Evolutionary conservation across 2,888 invertebrate genomes (phyloP).

Genomic region (Drosophila lutescens): DNA sequence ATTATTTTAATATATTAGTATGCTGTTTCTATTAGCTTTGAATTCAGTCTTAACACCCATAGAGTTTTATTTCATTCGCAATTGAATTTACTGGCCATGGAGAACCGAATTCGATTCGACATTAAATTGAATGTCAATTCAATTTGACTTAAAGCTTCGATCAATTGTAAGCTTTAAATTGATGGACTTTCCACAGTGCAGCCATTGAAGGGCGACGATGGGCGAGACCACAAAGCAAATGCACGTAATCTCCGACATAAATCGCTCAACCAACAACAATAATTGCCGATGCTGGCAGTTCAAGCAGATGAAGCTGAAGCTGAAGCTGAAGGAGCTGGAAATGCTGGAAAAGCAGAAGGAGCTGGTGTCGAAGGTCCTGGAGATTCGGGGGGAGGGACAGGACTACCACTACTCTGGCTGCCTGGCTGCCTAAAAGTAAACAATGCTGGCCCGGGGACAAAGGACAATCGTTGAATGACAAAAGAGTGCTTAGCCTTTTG

Average conservation of each 20-base stretch:
- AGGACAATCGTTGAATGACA: conserved; percentile 79
- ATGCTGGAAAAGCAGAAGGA: neutral
- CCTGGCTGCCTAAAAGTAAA: conserved; percentile 53
- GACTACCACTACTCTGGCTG: conserved; percentile 9
- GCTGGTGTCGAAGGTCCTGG: conserved; percentile 12
- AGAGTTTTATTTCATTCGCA: neutral
- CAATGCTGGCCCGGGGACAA: conserved; percentile 64
- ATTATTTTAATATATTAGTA: neutral
- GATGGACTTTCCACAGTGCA: conserved; percentile 35
- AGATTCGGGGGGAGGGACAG: neutral
- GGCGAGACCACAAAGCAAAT: conserved; percentile 37
- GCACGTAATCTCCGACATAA: conserved; percentile 65
- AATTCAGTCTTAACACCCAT: neutral
- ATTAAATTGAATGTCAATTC: conserved; percentile 8
- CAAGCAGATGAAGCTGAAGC: neutral
- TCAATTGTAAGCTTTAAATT: conserved; percentile 19
- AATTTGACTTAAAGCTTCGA: conserved; percentile 18
- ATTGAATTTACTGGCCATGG: neutral
- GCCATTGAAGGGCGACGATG: conserved; percentile 30
- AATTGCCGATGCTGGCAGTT: conserved; percentile 54
- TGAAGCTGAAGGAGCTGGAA: neutral
- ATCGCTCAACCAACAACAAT: conserved; percentile 65
- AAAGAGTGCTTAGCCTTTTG: conserved; percentile 77
- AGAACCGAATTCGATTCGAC: neutral
- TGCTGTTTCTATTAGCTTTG: neutral